Evolutionary conservation across 2,888 invertebrate species (phyloP).

Genomic region (Meandrusa payeni): DNA sequence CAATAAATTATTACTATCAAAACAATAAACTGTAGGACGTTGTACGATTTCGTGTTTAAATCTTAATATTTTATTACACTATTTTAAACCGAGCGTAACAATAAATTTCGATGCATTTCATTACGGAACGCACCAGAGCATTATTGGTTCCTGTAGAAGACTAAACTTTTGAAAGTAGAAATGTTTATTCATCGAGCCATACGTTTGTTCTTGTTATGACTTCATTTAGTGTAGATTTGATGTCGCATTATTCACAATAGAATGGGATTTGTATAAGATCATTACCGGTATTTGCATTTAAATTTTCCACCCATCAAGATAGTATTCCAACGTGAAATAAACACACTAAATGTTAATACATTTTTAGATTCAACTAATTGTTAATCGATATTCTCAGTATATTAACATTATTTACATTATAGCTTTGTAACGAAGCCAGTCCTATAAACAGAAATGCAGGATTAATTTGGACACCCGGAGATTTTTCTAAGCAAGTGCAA

Average conservation of each 20-base stretch:
- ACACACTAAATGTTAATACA: neutral
- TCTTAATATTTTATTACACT: constrained; percentile 8
- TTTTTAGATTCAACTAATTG: neutral
- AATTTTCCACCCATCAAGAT: constrained; percentile 19
- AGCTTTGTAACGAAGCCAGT: too few species aligned
- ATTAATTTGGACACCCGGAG: too few species aligned
- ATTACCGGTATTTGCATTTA: constrained; percentile 35
- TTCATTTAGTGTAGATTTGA: constrained; percentile 41
- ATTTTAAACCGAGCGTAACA: constrained; percentile 19
- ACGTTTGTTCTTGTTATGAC: constrained; percentile 42
- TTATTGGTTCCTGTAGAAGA: constrained; percentile 30
- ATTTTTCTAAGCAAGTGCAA: too few species aligned
- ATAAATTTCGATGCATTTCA: constrained; percentile 32
- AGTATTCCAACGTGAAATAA: constrained; percentile 1
- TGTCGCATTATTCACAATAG: constrained; percentile 30
- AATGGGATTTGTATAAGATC: constrained; percentile 35
- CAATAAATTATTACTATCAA: too few species aligned
- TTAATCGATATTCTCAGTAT: neutral
- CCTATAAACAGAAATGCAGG: too few species aligned
- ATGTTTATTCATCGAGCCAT: constrained; percentile 51
- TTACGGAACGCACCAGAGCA: constrained; percentile 25
- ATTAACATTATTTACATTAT: neutral
- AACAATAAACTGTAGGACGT: too few species aligned
- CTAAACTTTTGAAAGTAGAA: constrained; percentile 37
- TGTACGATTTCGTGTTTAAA: constrained; percentile 16